Base-by-base conservation (phyloP, 2,113 vertebrate species). In the Smithornis capensis region DNA sequence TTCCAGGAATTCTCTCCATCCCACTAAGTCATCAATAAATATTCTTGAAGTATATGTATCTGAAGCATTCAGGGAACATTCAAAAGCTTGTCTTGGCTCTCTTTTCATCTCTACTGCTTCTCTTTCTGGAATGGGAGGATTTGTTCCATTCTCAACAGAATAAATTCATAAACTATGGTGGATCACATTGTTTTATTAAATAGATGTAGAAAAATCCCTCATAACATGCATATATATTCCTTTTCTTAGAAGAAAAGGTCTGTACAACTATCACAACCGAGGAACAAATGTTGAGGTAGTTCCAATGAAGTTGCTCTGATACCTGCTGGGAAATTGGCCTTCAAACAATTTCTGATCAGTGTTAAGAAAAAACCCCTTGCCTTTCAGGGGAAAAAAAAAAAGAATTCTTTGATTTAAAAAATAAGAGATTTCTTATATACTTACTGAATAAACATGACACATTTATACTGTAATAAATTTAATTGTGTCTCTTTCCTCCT, bases 401-500 rank as follows among this genome's bases (percentile, higher is more conserved):
- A 40, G 10, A 80, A 95, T 96, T 97, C 19, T 89, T 57, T 81
- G 47, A 87, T 95, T 68, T 74, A 75, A 91, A 77, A 94, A 83
- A 33, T 22, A 15, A 78, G 56, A 56, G 35, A 60, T 96, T 95
- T 96, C 85, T 86, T 93, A 84, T 76, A 40, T 77, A 70, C 62
- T 93, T 85, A 29, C 17, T 90, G 64, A 97, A 96, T 92, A 96
- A 96, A 97, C 75, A 95, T 84, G 37, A 78, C 79, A 92, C 91
- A 94, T 97, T 97, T 97, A 75, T 59, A 88, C 21, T 69, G 56
- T 93, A 83, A 95, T 94, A 97, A 89, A 96, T 84, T 92, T 73
- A 92, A 91, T 79, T 96, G 75, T 89, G 40, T 79, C 40, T 92
- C 47, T 90, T 87, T 95, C 47, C 28, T 96, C 49, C 79, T 83